Conservation (phyloP, 2,797 vertebrate genomes). For the Pipistrellus kuhlii region DNA sequence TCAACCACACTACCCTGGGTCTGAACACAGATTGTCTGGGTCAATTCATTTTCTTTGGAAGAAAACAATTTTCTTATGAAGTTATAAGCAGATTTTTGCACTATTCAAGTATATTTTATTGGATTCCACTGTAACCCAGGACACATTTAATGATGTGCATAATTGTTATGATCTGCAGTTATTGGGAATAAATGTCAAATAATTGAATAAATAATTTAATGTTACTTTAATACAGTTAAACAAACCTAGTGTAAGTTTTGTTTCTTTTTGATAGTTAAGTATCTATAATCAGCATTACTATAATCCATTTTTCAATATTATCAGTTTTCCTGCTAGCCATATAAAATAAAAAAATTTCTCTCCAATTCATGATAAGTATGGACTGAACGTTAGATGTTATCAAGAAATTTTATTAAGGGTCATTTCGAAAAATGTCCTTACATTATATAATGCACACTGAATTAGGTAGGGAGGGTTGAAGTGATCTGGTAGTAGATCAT, state of each 20-base stretch:
- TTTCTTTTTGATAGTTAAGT: slow-evolving; percentile 11
- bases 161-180: not conserved
- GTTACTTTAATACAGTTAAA: slow-evolving; percentile 30
- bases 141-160: not conserved
- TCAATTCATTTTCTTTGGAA: slow-evolving; percentile 58
- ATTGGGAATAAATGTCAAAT: not conserved
- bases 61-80: slow-evolving; percentile 34
- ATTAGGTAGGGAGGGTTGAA: not conserved
- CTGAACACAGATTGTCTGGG: slow-evolving; percentile 37
- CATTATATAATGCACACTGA: not conserved
- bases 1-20: not conserved
- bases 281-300: not conserved
- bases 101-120: not conserved
- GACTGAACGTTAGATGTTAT: not conserved
- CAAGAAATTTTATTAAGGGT: not conserved
- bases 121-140: not conserved
- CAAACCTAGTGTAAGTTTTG: slow-evolving; percentile 23
- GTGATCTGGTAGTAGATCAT: not conserved
- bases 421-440: not conserved
- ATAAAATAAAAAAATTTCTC: slow-evolving; percentile 34
- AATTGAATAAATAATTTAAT: not conserved
- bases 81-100: not conserved
- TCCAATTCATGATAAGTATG: not conserved
- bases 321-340: slow-evolving; percentile 4
- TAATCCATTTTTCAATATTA: slow-evolving; percentile 15